Percentiles rank a stretch among this genome's conserved stretches.
Conservation (phyloP, 2,888 invertebrate species). For the Agrochola litura region DNA sequence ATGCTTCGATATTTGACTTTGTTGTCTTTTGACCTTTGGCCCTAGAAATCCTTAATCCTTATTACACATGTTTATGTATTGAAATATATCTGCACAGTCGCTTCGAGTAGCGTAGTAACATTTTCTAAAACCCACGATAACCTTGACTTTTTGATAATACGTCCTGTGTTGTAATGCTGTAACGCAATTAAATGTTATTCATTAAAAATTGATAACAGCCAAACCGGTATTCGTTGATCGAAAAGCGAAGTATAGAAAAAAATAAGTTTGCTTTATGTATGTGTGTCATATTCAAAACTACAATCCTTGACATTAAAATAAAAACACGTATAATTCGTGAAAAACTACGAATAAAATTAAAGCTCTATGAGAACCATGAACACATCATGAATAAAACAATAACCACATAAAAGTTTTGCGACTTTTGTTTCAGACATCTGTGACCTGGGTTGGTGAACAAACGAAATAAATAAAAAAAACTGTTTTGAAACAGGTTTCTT, state of each 20-base stretch:
- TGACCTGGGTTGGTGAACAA: conserved; percentile 16
- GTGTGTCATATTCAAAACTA: conserved; percentile 5
- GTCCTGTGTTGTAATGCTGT: conserved; percentile 27
- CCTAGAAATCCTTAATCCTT: neutral
- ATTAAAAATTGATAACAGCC: conserved; percentile 35
- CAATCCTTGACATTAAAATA: conserved; percentile 17
- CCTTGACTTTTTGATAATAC: conserved; percentile 51
- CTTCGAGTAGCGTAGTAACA: neutral
- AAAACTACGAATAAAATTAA: conserved; percentile 2
- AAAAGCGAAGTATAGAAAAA: neutral
- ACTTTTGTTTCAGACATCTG: conserved; percentile 26
- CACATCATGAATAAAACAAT: conserved; percentile 40
- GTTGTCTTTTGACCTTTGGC: neutral
- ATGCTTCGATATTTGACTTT: neutral
- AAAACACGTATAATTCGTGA: neutral
- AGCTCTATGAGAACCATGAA: conserved; percentile 11
- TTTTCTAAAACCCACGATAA: conserved; percentile 32
- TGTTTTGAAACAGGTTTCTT: conserved; percentile 31
- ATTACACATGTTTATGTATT: neutral
- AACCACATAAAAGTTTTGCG: conserved; percentile 28
- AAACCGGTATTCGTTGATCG: conserved; percentile 36
- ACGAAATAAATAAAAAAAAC: conserved; percentile 20
- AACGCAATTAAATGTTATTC: conserved; percentile 29
- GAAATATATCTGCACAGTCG: neutral
- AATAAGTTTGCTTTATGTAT: neutral